Evolutionary conservation across 2,113 vertebrate genomes (phyloP).

Genomic region (Pelusios castaneus): DNA sequence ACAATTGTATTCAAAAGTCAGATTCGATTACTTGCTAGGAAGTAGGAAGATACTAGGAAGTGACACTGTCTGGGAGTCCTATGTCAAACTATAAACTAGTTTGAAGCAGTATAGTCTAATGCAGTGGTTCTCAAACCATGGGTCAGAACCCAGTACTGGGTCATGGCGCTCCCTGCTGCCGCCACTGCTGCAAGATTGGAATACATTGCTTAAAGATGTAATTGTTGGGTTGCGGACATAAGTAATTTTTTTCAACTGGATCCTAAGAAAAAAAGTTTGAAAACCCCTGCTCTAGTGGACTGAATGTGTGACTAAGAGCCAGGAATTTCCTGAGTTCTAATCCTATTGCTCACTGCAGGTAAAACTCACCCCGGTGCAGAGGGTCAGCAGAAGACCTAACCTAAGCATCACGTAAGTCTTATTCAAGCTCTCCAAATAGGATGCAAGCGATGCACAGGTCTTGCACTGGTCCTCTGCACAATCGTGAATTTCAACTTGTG

Average conservation of each 20-base stretch:
- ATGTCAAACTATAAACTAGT: not conserved
- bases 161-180: too few species aligned
- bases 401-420: not conserved
- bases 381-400: not conserved
- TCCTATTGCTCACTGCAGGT: not conserved
- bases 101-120: not conserved
- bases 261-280: too few species aligned
- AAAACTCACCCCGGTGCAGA: not conserved
- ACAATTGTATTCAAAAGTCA: not conserved
- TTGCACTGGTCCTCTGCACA: not conserved
- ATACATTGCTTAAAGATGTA: too few species aligned
- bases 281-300: too few species aligned
- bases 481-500: not conserved
- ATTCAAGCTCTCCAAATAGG: fast-evolving
- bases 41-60: too few species aligned
- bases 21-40: too few species aligned
- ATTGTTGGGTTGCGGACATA: too few species aligned
- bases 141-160: too few species aligned
- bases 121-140: too few species aligned
- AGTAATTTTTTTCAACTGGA: too few species aligned
- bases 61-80: not conserved
- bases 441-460: not conserved
- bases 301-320: not conserved
- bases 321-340: not conserved
- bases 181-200: too few species aligned